A percentile compares a stretch with the other conserved stretches of the same genome.
Conservation (phyloP, 2,113 vertebrate genomes). For the Ondatra zibethicus region DNA sequence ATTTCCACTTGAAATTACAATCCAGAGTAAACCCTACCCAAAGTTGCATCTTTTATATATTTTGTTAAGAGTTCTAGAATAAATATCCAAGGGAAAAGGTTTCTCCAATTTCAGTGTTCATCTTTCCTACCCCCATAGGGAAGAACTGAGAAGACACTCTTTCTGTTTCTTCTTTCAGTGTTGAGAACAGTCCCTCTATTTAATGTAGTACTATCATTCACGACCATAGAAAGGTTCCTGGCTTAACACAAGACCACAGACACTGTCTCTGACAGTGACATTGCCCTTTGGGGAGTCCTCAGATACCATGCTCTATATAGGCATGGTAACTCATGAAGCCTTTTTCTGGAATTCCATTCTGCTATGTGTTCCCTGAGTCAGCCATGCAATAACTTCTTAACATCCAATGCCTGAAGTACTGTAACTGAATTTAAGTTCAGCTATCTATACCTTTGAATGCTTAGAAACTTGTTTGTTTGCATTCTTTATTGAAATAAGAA, state of each 20-base stretch:
- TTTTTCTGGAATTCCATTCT: background rate
- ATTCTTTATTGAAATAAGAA: background rate
- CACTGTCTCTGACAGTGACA: background rate
- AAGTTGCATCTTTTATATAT: background rate
- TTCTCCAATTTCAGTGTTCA: background rate
- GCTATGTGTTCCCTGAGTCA: accelerated
- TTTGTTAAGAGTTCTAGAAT: background rate
- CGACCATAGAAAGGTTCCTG: background rate
- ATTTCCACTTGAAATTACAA: background rate
- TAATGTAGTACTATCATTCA: background rate
- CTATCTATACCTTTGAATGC: background rate
- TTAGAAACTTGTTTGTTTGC: background rate
- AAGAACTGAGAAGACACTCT: background rate
- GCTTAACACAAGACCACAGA: background rate
- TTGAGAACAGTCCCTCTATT: background rate
- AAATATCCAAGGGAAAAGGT: background rate
- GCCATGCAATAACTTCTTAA: background rate
- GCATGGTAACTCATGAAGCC: background rate
- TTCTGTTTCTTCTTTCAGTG: background rate
- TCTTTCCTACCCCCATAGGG: background rate
- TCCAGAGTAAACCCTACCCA: background rate
- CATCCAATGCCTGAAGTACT: background rate
- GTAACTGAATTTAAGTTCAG: background rate
- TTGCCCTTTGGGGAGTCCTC: background rate
- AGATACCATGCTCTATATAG: background rate